Evolutionary conservation across 2,113 vertebrate species (phyloP), one percentile per base, ranked within the genome.

Genomic region (Spheniscus mendiculus): DNA sequence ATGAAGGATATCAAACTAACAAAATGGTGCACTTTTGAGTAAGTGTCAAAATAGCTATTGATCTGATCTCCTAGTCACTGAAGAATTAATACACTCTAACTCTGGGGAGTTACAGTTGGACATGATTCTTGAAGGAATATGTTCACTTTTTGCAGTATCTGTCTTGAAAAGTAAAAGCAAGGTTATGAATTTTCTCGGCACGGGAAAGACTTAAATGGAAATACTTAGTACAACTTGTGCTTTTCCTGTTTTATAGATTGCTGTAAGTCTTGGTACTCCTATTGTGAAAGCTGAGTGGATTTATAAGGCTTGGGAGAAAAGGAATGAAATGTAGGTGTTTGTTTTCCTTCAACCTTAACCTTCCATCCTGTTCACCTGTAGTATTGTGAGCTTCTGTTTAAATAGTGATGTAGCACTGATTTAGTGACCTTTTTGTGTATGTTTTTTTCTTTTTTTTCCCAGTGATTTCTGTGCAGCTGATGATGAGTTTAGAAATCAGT

Each of bases 211-310:
- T 92, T 81, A 88, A 91, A 78, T 88, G 32, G 65, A 92, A 89
- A 27, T 42, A 36, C 49, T 74, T 85, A 79, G 19, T 95, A 11
- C 22, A 34, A 47, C 21, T 67, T 61, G 8, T 23, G 22, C 38
- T 93, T 90, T 85, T 83, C 44, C 58, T 95, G 17, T 96, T 85
- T 97, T 96, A 22, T 96, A 99, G 99, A 95, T 99, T 98, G 99
- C 99, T 49, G 99, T 99, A 65, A 99, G 99, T 90, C 98, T 99
- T 97, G 99, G 99, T 50, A 99, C 99, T 52, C 99, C 99, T 62
- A 99, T 99, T 18, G 98, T 99, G 97, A 99, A 99, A 90, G 98
- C 99, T 77, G 98, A 98, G 50, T 99, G 99, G 99, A 99, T 99
- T 97, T 98, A 98, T 72, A 98, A 99, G 90, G 98, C 99, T 50